A percentile compares a stretch with the other conserved stretches of the same genome.
Conservation (phyloP, 2,888 invertebrate genomes). For the Ophion slaviceki region DNA sequence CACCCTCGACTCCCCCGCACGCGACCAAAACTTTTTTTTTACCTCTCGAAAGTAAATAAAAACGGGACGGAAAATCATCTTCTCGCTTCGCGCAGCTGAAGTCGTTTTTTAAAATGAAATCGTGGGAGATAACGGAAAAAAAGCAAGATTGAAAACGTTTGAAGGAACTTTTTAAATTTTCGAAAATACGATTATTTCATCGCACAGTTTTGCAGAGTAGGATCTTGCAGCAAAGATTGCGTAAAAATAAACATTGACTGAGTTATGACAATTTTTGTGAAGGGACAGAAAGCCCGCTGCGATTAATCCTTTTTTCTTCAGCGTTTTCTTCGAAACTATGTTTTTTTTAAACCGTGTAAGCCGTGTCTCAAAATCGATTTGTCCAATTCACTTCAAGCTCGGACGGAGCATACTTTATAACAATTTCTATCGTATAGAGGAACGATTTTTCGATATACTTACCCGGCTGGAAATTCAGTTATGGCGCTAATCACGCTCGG, state of each 20-base stretch:
- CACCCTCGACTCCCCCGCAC: slow-evolving; percentile 64
- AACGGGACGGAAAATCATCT: not conserved
- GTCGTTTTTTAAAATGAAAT: slow-evolving; percentile 1
- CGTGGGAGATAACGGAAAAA: not conserved
- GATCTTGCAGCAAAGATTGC: not conserved
- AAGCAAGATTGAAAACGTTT: not conserved
- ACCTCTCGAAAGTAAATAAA: slow-evolving; percentile 57
- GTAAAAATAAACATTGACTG: not conserved
- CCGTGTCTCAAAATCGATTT: not conserved
- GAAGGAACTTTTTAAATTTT: not conserved
- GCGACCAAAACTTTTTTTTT: slow-evolving; percentile 50
- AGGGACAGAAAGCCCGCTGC: no score
- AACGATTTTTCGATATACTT: no score
- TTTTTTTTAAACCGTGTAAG: not conserved
- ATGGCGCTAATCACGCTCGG: no score
- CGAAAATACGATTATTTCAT: not conserved
- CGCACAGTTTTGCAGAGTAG: no score
- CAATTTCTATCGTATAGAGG: no score
- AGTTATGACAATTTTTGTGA: no score
- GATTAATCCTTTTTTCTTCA: no score
- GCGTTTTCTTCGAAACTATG: no score
- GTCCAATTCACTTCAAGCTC: not conserved
- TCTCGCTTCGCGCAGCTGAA: slow-evolving; percentile 43
- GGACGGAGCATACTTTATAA: no score
- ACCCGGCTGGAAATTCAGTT: no score